Evolutionary conservation across 2,888 invertebrate species (phyloP).

Genomic region (Dicycla oo): DNA sequence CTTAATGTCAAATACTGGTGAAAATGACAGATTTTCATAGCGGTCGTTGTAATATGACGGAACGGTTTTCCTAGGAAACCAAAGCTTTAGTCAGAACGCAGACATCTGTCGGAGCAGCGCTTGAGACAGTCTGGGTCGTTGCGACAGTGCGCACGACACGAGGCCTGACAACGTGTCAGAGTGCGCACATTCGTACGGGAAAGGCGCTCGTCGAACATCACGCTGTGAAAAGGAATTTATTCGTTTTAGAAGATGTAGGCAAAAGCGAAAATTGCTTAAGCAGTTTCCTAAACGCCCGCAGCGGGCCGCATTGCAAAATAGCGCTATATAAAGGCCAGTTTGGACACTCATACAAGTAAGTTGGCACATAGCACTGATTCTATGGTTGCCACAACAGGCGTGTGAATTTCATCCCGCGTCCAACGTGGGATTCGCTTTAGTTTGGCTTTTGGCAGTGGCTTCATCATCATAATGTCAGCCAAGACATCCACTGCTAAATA

Average conservation of each 20-base stretch:
- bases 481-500: not conserved
- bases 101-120: conserved; percentile 84
- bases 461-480: not conserved
- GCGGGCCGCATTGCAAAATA: not conserved
- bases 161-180: conserved; percentile 84
- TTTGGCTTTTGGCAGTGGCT: not conserved
- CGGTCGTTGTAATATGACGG: no score
- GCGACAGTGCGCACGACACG: conserved; percentile 85
- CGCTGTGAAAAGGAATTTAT: conserved; percentile 65
- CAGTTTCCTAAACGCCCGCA: not conserved
- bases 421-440: not conserved
- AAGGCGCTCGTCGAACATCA: conserved; percentile 86
- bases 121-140: conserved; percentile 87
- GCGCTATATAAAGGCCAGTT: not conserved
- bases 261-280: not conserved
- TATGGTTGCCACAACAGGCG: not conserved
- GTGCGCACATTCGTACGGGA: conserved; percentile 84
- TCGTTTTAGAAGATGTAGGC: not conserved
- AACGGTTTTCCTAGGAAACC: no score
- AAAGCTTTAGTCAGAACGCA: conserved; percentile 66
- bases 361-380: not conserved
- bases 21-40: no score
- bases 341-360: not conserved
- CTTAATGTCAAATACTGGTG: no score
- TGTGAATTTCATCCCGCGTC: not conserved